These are phyloP conservation scores for Alectoris magna DNA, from an alignment of 2,797 vertebrate species.

Conservation along the genomic window DNA sequence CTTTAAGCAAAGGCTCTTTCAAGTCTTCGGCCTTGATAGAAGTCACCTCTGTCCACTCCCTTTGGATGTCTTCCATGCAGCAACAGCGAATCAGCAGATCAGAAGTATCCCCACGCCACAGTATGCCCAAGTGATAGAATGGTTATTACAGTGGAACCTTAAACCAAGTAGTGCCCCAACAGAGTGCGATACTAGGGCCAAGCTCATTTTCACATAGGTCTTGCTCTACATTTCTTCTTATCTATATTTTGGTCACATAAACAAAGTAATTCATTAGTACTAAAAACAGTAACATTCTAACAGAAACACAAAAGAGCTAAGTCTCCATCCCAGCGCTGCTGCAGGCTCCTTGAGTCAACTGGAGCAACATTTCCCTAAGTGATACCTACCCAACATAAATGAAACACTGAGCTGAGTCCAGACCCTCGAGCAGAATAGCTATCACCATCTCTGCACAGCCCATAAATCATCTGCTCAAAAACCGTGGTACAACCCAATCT, in stretches of 20 bases:
- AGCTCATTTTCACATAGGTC: neutral
- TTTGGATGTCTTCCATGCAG: neutral
- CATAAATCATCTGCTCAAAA: neutral
- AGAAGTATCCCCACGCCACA: neutral
- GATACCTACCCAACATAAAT: neutral
- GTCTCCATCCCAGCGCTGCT: neutral
- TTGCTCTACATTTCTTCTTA: neutral
- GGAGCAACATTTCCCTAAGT: neutral
- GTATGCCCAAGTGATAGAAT: neutral
- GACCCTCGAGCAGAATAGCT: neutral
- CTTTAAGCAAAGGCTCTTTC: neutral
- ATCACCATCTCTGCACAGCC: neutral
- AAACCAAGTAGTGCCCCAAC: neutral
- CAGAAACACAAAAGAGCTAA: neutral
- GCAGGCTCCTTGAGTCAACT: neutral
- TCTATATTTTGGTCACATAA: neutral
- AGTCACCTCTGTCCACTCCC: neutral
- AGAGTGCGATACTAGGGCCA: accelerated
- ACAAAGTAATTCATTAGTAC: neutral
- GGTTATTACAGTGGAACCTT: neutral
- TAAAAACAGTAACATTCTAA: neutral
- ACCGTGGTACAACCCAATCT: accelerated
- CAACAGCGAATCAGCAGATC: neutral
- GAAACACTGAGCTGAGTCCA: neutral
- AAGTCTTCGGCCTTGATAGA: neutral